Evolutionary conservation across 2,888 invertebrate genomes (phyloP).

Genomic region (Oasisia sp.): DNA sequence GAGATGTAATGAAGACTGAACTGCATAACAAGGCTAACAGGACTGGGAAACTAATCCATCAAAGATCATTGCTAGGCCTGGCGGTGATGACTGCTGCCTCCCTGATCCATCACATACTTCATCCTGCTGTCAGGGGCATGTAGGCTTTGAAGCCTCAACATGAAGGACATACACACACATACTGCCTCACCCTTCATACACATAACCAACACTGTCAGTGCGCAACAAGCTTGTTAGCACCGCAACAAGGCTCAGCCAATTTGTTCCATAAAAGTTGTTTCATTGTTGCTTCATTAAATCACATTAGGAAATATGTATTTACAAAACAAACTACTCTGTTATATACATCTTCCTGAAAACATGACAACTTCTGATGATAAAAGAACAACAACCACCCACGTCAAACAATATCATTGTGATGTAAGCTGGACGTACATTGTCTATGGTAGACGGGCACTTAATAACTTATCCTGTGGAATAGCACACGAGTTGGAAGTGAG

Average conservation of each 20-base stretch:
- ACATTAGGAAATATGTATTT: background rate
- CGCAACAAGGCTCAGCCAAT: background rate
- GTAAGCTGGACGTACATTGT: background rate
- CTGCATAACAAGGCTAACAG: background rate
- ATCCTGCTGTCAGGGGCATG: background rate
- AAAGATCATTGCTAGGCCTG: background rate
- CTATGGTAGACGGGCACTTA: background rate
- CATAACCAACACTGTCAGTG: background rate
- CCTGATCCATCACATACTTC: background rate
- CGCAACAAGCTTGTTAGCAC: background rate
- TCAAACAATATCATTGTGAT: background rate
- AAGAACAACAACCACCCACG: background rate
- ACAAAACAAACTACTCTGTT: background rate
- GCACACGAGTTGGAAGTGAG: background rate
- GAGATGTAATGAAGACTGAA: constrained; percentile 1
- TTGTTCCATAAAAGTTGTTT: background rate
- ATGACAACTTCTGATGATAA: background rate
- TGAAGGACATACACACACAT: background rate
- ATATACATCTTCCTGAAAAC: background rate
- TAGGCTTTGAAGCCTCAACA: background rate
- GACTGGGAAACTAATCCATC: background rate
- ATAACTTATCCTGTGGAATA: background rate
- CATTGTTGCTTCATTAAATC: background rate
- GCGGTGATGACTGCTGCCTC: background rate
- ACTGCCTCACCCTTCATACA: background rate